Conservation (phyloP, 2,797 vertebrate genomes). For the Bovichtus variegatus region DNA sequence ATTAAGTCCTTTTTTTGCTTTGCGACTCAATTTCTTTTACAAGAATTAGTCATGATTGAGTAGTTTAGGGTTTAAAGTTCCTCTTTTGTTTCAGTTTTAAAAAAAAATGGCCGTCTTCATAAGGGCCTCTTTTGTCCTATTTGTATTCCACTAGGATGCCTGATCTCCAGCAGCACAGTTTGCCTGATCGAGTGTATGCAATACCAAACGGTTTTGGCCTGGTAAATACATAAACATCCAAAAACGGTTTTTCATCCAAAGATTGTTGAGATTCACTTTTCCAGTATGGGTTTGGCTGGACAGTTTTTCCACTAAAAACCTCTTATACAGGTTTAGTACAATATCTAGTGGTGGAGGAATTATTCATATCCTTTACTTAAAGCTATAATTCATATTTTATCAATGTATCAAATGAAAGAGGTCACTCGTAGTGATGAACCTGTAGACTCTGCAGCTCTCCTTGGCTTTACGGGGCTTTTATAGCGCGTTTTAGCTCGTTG, state of each 20-base stretch:
- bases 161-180: slow-evolving; percentile 51
- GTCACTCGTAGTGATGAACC: slow-evolving; percentile 10
- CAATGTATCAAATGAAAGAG: background rate
- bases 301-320: background rate
- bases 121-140: slow-evolving; percentile 45
- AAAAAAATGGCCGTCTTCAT: slow-evolving; percentile 51
- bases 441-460: slow-evolving; percentile 16
- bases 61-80: slow-evolving; percentile 73
- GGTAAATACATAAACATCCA: slow-evolving; percentile 13
- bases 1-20: slow-evolving; percentile 79
- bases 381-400: background rate
- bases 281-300: background rate
- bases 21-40: slow-evolving; percentile 79
- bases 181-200: slow-evolving; percentile 22
- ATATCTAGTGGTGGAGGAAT: background rate
- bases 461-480: background rate
- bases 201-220: slow-evolving; percentile 27
- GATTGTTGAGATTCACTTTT: slow-evolving; percentile 1
- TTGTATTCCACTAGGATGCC: slow-evolving; percentile 61
- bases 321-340: background rate
- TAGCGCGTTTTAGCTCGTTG: background rate
- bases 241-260: background rate
- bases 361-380: slow-evolving; percentile 1
- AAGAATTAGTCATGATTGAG: slow-evolving; percentile 77
- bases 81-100: slow-evolving; percentile 71